Evolutionary conservation across 2,113 vertebrate species (phyloP), one percentile per base, ranked within the genome.

Genomic region (Daphoenositta chrysoptera): DNA sequence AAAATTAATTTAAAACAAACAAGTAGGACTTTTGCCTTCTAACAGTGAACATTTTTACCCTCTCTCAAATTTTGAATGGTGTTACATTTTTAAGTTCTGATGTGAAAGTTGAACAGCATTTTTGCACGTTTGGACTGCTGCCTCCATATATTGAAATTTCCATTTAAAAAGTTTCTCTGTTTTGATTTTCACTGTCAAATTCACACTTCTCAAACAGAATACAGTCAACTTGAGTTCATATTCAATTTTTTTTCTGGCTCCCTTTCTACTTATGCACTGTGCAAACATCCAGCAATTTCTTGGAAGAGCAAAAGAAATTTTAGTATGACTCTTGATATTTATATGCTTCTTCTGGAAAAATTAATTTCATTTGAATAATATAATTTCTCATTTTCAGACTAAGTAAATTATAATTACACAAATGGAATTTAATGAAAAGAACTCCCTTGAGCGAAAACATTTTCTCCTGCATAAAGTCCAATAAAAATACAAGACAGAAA

Each of bases 181-280:
- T 95, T 96, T 90, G 37, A 92, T 83, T 96, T 81, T 68, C 69
- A 35, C 45, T 92, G 82, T 90, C 87, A 96, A 82, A 30, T 70
- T 94, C 39, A 35, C 92, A 94, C 68, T 92, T 93, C 76, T 81
- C 66, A 86, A 95, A 83, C 20, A 89, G 44, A 96, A 88, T 14
- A 72, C 45, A 58, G 53, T 81, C 56, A 87, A 79, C 63, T 77
- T 57, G 4, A 70, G 22, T 15, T 85, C 73, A 60, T 30, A 54
- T 37, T 73, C 78, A 83, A 51, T 40, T 72, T 75, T 63, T 60
- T 51, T 89, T 83, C 86, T 94, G 90, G 70, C 64, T 86, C 24
- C 26, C 35, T 44, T 87, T 92, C 69, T 64, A 61, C 47, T 81
- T 88, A 39, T 4, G 0, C 50, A 76, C 54, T 54, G 14, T 63